A percentile compares a stretch with the other conserved stretches of the same genome.
These are phyloP conservation scores for Clarias macrocephalus DNA, from an alignment of 2,113 vertebrate genomes.

Conservation along the genomic window DNA sequence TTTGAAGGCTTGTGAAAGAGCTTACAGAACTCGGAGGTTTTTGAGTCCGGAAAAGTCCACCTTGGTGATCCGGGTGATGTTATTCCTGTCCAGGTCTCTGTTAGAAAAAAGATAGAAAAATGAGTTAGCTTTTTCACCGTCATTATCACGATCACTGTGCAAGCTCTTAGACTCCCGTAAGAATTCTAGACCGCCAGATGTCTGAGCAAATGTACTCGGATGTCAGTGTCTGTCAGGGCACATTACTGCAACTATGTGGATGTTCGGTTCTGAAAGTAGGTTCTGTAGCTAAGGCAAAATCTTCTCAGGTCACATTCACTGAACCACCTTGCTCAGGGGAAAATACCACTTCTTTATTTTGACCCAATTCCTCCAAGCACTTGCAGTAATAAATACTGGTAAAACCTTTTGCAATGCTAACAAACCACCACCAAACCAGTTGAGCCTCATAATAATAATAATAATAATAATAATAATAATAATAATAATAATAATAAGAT, in stretches of 20 bases:
- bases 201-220: neutral
- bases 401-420: neutral
- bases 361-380: neutral
- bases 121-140: neutral
- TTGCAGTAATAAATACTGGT: neutral
- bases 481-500: too few species aligned
- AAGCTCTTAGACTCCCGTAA: neutral
- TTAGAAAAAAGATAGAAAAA: constrained; percentile 45
- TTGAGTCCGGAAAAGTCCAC: constrained; percentile 91
- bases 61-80: constrained; percentile 94
- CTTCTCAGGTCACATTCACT: neutral
- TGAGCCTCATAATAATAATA: neutral
- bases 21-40: constrained; percentile 97
- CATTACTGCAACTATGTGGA: constrained; percentile 33
- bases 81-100: constrained; percentile 96
- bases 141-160: neutral
- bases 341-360: neutral
- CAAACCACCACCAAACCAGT: neutral
- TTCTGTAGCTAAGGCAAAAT: neutral
- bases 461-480: too few species aligned
- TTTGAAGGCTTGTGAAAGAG: constrained; percentile 43
- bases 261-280: constrained; percentile 11
- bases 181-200: constrained; percentile 20
- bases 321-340: neutral
- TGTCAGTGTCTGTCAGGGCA: constrained; percentile 12